A percentile compares a stretch with the other conserved stretches of the same genome.
phyloP scores from a whole-genome alignment of 1,140 invertebrate genomes.

The Chrysomallon squamiferum region DNA sequence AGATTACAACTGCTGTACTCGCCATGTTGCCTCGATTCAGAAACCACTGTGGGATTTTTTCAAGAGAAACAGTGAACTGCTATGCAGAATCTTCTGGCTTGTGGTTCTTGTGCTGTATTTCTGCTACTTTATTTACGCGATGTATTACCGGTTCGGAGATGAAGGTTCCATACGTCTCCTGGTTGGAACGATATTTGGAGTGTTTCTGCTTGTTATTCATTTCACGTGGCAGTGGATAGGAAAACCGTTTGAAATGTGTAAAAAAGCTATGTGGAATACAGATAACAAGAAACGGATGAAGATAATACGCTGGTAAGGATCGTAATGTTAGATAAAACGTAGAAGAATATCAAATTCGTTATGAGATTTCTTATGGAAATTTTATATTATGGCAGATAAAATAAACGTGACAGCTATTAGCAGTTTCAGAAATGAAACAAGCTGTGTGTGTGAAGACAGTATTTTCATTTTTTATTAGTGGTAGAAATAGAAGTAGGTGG shows the following conservation, averaged over 20 bases:
- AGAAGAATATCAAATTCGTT: too few species aligned
- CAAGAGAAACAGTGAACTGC: background rate
- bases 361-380: too few species aligned
- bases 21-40: background rate
- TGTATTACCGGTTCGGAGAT: constrained; percentile 43
- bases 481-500: too few species aligned
- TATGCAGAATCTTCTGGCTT: constrained; percentile 3
- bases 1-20: background rate
- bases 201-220: constrained; percentile 9
- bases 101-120: constrained; percentile 21
- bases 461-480: too few species aligned
- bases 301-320: constrained; percentile 9
- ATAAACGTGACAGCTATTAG: too few species aligned
- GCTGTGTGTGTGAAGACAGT: too few species aligned
- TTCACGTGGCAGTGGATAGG: constrained; percentile 1
- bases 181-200: constrained; percentile 30
- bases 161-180: constrained; percentile 46
- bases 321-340: too few species aligned
- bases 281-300: background rate
- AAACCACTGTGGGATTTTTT: background rate
- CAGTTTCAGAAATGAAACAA: too few species aligned
- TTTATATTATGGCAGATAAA: too few species aligned
- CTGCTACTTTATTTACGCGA: constrained; percentile 26
- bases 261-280: background rate
- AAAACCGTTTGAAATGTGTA: background rate